phyloP scores from a whole-genome alignment of 2,113 vertebrate genomes.

The Anseranas semipalmata region DNA sequence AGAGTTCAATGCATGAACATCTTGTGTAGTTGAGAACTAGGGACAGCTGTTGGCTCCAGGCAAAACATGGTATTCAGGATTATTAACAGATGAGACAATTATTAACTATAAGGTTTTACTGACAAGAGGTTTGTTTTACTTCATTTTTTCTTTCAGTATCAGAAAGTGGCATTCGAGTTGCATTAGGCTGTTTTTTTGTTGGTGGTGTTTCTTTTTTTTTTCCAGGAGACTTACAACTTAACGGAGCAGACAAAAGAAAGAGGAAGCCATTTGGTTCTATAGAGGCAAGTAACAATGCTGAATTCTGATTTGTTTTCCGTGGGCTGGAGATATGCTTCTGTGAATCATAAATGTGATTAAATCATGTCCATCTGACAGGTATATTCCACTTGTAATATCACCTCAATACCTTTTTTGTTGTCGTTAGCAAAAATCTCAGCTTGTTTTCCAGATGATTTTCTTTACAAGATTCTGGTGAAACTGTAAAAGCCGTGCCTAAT shows the following conservation, averaged over 20 bases:
- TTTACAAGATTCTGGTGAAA: background rate
- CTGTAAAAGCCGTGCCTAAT: background rate
- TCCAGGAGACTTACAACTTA: background rate
- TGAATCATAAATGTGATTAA: background rate
- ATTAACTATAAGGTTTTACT: background rate
- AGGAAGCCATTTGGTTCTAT: background rate
- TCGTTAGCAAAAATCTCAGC: background rate
- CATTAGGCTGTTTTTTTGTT: background rate
- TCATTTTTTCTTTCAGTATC: background rate
- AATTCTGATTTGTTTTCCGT: background rate
- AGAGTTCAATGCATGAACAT: background rate
- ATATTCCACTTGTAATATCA: background rate
- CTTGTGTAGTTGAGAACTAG: background rate
- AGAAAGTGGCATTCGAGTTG: background rate
- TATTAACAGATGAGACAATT: slow-evolving; percentile 37
- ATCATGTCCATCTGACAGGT: background rate
- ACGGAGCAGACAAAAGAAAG: background rate
- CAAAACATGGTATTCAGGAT: background rate
- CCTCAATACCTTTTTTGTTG: background rate
- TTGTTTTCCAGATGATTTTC: background rate
- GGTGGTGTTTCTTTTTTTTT: background rate
- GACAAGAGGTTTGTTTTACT: background rate
- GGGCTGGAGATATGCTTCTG: background rate
- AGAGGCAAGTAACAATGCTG: background rate
- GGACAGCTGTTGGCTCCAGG: slow-evolving; percentile 48